A percentile compares a stretch with the other conserved stretches of the same genome.
phyloP scores from a whole-genome alignment of 2,797 vertebrate species.

The Lateolabrax maculatus region DNA sequence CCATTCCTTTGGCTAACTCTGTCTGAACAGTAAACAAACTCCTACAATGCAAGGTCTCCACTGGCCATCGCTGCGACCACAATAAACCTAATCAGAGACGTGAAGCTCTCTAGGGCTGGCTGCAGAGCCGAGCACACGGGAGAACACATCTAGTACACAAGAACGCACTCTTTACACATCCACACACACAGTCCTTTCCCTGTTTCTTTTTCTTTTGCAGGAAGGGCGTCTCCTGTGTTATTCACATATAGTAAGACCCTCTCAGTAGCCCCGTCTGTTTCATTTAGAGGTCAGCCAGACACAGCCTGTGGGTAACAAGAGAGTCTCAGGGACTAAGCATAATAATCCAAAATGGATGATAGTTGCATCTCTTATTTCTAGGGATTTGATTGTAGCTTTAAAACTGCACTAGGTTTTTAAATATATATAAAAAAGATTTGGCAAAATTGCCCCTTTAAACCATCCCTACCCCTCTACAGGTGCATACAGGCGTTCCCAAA shows the following conservation, averaged over 20 bases:
- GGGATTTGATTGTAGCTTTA: slow-evolving; percentile 15
- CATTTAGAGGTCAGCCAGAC: slow-evolving; percentile 45
- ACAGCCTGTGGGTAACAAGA: slow-evolving; percentile 21
- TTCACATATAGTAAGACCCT: slow-evolving; percentile 57
- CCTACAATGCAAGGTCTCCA: slow-evolving; percentile 71
- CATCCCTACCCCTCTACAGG: slow-evolving; percentile 72
- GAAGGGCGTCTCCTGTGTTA: slow-evolving; percentile 71
- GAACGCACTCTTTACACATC: slow-evolving; percentile 13
- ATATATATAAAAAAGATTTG: neutral
- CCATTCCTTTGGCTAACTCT: slow-evolving; percentile 68
- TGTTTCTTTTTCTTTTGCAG: slow-evolving; percentile 50
- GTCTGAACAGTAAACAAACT: slow-evolving; percentile 75
- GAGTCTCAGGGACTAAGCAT: slow-evolving; percentile 22
- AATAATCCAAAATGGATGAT: slow-evolving; percentile 20
- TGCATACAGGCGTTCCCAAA: slow-evolving; percentile 64
- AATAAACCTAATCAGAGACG: slow-evolving; percentile 73
- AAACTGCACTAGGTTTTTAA: neutral
- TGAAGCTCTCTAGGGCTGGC: slow-evolving; percentile 35
- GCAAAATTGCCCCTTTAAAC: slow-evolving; percentile 26
- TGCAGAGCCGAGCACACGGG: slow-evolving; percentile 23
- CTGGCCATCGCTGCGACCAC: slow-evolving; percentile 61
- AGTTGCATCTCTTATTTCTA: slow-evolving; percentile 9
- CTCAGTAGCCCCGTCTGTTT: slow-evolving; percentile 38
- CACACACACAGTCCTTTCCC: slow-evolving; percentile 21
- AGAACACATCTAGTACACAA: slow-evolving; percentile 10